Percentiles rank a stretch among this genome's conserved stretches.
These are phyloP conservation scores for Hippocampus abdominalis DNA, from an alignment of 2,113 vertebrate species.

Conservation along the genomic window DNA sequence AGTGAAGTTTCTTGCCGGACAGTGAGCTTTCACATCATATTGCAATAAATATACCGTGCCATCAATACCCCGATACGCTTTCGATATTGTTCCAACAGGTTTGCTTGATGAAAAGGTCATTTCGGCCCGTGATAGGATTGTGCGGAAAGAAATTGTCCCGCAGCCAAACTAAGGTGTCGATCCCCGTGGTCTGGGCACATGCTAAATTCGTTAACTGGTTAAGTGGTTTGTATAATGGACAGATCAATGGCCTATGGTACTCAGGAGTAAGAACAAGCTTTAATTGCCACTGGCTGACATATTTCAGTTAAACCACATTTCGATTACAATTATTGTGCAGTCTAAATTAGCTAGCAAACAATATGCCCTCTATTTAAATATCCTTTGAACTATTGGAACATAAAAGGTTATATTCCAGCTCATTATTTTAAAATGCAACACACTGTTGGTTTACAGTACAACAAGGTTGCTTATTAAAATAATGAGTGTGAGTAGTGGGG, in stretches of 20 bases:
- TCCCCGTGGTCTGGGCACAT: not conserved
- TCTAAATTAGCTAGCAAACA: constrained; percentile 17
- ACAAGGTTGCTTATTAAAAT: constrained; percentile 18
- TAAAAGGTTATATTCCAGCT: not conserved
- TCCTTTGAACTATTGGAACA: not conserved
- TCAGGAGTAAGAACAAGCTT: not conserved
- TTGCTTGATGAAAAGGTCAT: no score
- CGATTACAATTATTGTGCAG: no score
- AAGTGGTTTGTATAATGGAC: not conserved
- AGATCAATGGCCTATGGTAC: not conserved
- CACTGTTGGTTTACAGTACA: not conserved
- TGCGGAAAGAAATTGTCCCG: no score
- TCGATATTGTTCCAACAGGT: no score
- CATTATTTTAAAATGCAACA: not conserved
- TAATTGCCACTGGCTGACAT: not conserved
- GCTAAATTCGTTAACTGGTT: not conserved
- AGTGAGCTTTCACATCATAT: no score
- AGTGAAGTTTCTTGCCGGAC: no score
- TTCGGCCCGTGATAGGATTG: no score
- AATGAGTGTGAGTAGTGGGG: constrained; percentile 2
- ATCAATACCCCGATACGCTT: no score
- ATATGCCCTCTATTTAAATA: constrained; percentile 14
- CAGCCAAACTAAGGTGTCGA: no score
- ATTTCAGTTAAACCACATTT: not conserved
- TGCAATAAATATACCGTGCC: no score